phyloP scores from a whole-genome alignment of 2,888 invertebrate genomes.

The Plebejus argus region DNA sequence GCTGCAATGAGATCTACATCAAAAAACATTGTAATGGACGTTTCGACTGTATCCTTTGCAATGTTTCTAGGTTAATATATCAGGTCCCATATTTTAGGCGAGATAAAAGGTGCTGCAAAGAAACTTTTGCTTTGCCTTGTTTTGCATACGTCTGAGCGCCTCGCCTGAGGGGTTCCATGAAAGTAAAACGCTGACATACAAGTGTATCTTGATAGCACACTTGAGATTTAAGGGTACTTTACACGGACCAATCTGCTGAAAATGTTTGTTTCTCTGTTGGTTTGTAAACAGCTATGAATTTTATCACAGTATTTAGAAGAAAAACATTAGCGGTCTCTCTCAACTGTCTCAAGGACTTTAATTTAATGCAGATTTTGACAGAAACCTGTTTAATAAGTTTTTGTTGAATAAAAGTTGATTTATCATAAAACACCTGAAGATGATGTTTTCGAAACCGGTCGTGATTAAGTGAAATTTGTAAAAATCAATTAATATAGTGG shows the following conservation, averaged over 20 bases:
- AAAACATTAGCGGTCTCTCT: too few relatives aligned
- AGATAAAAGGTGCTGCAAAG: background rate
- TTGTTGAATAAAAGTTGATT: too few relatives aligned
- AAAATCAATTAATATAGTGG: too few relatives aligned
- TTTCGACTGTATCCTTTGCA: background rate
- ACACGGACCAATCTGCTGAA: background rate
- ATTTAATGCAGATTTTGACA: too few relatives aligned
- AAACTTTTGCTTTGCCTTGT: conserved; percentile 23
- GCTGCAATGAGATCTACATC: background rate
- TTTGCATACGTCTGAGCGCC: conserved; percentile 26
- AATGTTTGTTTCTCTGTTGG: background rate
- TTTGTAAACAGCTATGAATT: background rate
- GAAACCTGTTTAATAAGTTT: too few relatives aligned
- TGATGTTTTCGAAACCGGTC: too few relatives aligned
- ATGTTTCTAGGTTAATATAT: background rate
- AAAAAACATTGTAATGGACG: background rate
- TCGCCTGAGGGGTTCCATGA: conserved; percentile 21
- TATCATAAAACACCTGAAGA: too few relatives aligned
- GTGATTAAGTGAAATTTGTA: too few relatives aligned
- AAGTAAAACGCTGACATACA: conserved; percentile 15
- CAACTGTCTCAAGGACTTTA: too few relatives aligned
- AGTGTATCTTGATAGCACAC: conserved; percentile 13
- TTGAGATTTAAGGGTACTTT: background rate
- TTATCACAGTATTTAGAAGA: too few relatives aligned
- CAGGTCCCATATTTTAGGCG: conserved; percentile 19